A percentile compares a stretch with the other conserved stretches of the same genome.
These are phyloP conservation scores for Taurulus bubalis DNA, from an alignment of 2,113 vertebrate species.

Conservation along the genomic window DNA sequence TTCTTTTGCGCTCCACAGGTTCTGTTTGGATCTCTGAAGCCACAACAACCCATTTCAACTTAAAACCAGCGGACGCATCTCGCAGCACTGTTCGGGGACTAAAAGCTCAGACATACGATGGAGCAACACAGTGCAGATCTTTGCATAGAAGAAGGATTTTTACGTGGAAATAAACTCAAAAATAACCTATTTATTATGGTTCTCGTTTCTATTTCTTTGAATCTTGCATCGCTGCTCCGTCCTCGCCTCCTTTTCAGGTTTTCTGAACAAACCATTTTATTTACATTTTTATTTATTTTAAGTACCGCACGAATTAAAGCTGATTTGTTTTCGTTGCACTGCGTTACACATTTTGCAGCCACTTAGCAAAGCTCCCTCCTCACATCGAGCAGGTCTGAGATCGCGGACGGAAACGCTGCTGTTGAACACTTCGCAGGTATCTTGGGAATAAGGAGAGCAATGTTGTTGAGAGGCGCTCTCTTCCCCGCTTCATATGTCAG, in stretches of 20 bases:
- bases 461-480: constrained; percentile 12
- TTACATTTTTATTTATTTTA: background rate
- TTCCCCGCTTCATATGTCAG: constrained; percentile 75
- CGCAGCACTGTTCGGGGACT: background rate
- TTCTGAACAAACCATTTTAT: background rate
- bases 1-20: background rate
- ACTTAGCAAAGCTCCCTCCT: background rate
- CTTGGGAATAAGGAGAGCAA: constrained; percentile 44
- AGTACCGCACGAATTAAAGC: background rate
- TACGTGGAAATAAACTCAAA: no score
- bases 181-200: no score
- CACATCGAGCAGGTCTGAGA: constrained; percentile 22
- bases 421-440: constrained; percentile 27
- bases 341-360: no score
- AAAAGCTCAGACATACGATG: background rate
- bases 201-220: background rate
- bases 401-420: background rate
- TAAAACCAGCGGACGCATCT: background rate
- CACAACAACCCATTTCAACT: background rate
- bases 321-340: no score
- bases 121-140: background rate
- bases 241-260: background rate
- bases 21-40: background rate
- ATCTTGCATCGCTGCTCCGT: background rate
- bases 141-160: background rate